A percentile compares a stretch with the other conserved stretches of the same genome.
Evolutionary conservation across 2,797 vertebrate genomes (phyloP).

Genomic region (Moxostoma hubbsi): DNA sequence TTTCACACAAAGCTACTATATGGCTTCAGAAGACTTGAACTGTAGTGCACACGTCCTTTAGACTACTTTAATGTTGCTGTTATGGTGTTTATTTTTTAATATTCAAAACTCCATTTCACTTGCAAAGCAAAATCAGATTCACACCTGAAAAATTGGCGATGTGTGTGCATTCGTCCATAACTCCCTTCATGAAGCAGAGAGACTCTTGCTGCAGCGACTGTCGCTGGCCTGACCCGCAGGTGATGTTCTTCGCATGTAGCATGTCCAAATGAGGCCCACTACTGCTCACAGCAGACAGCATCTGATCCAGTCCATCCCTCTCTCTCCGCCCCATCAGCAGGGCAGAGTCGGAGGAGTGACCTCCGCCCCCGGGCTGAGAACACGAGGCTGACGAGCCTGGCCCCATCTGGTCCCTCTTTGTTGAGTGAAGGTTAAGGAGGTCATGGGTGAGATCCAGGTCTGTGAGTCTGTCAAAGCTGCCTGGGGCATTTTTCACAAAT

Average conservation of each 20-base stretch:
- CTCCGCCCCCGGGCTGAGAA: slow-evolving; percentile 55
- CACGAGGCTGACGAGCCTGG: slow-evolving; percentile 57
- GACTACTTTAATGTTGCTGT: too few species aligned
- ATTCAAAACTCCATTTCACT: background rate
- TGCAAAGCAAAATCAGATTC: background rate
- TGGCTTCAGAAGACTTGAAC: too few species aligned
- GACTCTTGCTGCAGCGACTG: slow-evolving; percentile 85
- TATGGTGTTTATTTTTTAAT: background rate
- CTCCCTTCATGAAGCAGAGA: slow-evolving; percentile 97
- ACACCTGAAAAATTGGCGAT: slow-evolving; percentile 97
- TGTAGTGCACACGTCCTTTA: too few species aligned
- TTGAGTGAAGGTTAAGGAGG: slow-evolving; percentile 72
- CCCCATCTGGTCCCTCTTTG: slow-evolving; percentile 57
- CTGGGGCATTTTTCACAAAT: slow-evolving; percentile 78
- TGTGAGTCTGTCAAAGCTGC: slow-evolving; percentile 71
- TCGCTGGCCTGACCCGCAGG: slow-evolving; percentile 23
- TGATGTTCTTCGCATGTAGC: slow-evolving; percentile 40
- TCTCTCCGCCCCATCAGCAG: slow-evolving; percentile 67
- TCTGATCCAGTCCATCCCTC: slow-evolving; percentile 67
- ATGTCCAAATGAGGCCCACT: slow-evolving; percentile 56
- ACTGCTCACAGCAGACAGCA: slow-evolving; percentile 73
- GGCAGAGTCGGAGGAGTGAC: slow-evolving; percentile 52
- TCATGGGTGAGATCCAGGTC: slow-evolving; percentile 73
- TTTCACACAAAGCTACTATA: too few species aligned
- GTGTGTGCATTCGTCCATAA: slow-evolving; percentile 99